Evolutionary conservation across 2,797 vertebrate genomes (phyloP).

Genomic region (Gila robusta): DNA sequence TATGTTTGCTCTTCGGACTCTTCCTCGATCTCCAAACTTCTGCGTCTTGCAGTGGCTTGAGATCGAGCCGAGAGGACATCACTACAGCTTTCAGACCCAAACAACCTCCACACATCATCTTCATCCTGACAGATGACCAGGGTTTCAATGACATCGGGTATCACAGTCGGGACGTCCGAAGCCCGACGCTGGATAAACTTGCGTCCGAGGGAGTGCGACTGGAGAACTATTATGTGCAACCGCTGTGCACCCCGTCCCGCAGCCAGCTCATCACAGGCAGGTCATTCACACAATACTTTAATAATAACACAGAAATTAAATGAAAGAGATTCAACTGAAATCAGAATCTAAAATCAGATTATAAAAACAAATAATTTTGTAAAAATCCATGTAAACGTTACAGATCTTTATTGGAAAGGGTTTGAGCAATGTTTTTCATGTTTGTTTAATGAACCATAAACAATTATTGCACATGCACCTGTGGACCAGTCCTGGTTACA

Average conservation of each 20-base stretch:
- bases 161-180: constrained; percentile 91
- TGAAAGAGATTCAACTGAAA: too few relatives aligned
- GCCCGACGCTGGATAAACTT: constrained; percentile 92
- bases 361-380: too few relatives aligned
- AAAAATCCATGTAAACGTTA: too few relatives aligned
- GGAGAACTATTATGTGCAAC: constrained; percentile 98
- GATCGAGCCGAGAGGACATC: constrained; percentile 74
- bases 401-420: too few relatives aligned
- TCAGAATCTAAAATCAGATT: too few relatives aligned
- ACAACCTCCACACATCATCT: constrained; percentile 91
- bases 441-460: too few relatives aligned
- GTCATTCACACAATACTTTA: constrained; percentile 71
- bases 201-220: constrained; percentile 92
- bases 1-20: constrained; percentile 81
- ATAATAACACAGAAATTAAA: too few relatives aligned
- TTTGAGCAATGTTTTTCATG: too few relatives aligned
- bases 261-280: constrained; percentile 97
- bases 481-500: too few relatives aligned
- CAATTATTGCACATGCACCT: too few relatives aligned
- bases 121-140: constrained; percentile 95
- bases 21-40: constrained; percentile 77
- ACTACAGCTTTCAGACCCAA: constrained; percentile 58
- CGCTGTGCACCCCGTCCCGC: constrained; percentile 95
- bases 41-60: constrained; percentile 81
- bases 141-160: constrained; percentile 96